A percentile compares a stretch with the other conserved stretches of the same genome.
Conservation (phyloP, 2,888 invertebrate genomes). For the Hetaerina titia region DNA sequence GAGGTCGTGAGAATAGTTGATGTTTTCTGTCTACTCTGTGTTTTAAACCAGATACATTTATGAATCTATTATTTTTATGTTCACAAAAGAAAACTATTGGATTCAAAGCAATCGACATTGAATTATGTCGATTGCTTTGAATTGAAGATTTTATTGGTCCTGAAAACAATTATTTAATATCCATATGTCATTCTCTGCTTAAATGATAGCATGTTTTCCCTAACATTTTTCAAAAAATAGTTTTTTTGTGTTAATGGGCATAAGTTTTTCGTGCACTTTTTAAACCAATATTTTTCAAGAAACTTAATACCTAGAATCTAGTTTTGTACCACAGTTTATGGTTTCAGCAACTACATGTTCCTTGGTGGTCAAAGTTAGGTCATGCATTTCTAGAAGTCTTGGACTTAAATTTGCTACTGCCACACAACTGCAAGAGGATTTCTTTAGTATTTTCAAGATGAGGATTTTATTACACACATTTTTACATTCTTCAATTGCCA, state of each 20-base stretch:
- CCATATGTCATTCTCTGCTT: not conserved
- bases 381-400: conserved; percentile 63
- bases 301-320: conserved; percentile 52
- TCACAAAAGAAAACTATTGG: not conserved
- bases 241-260: conserved; percentile 16
- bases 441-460: conserved; percentile 56
- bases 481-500: conserved; percentile 51
- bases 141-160: conserved; percentile 12
- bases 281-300: conserved; percentile 60
- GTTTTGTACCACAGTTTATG: conserved; percentile 64
- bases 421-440: conserved; percentile 57
- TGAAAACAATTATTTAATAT: not conserved
- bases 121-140: conserved; percentile 15
- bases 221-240: conserved; percentile 9
- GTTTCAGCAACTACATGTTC: conserved; percentile 65
- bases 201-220: not conserved
- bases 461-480: conserved; percentile 48
- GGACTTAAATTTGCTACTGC: conserved; percentile 64
- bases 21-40: conserved; percentile 50
- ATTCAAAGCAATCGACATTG: no score
- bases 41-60: conserved; percentile 14
- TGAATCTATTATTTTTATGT: conserved; percentile 43
- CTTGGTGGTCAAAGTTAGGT: conserved; percentile 66
- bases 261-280: conserved; percentile 51
- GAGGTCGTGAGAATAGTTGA: conserved; percentile 40